phyloP scores from a whole-genome alignment of 2,113 vertebrate genomes.

The Meleagris gallopavo region DNA sequence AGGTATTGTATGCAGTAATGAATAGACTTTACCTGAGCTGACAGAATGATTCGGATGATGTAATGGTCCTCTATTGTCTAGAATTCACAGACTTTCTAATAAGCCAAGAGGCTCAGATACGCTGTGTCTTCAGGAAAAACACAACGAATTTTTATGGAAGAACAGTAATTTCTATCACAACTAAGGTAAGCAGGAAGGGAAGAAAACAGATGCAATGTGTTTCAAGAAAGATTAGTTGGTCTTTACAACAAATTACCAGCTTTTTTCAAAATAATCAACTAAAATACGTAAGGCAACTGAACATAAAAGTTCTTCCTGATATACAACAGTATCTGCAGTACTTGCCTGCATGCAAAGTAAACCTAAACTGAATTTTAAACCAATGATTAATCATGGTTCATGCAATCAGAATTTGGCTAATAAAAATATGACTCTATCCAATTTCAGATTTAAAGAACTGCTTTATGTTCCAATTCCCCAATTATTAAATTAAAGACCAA shows the following conservation, averaged over 20 bases:
- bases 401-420: constrained; percentile 5
- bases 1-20: background rate
- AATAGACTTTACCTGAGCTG: background rate
- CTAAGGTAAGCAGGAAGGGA: background rate
- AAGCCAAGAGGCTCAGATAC: background rate
- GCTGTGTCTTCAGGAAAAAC: background rate
- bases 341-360: background rate
- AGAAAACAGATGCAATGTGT: background rate
- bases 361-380: background rate
- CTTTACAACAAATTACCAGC: background rate
- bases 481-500: constrained; percentile 56
- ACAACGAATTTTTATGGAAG: background rate
- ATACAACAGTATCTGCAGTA: background rate
- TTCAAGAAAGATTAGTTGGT: background rate
- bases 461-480: constrained; percentile 50
- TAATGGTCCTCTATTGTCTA: background rate
- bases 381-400: background rate
- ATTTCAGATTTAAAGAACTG: constrained; percentile 36
- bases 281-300: background rate
- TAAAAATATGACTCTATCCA: constrained; percentile 5
- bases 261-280: background rate
- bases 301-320: background rate
- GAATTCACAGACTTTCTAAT: background rate
- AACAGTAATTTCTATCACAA: accelerated
- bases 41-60: background rate